Conservation (phyloP, 2,888 invertebrate genomes). For the Nymphalis urticae region DNA sequence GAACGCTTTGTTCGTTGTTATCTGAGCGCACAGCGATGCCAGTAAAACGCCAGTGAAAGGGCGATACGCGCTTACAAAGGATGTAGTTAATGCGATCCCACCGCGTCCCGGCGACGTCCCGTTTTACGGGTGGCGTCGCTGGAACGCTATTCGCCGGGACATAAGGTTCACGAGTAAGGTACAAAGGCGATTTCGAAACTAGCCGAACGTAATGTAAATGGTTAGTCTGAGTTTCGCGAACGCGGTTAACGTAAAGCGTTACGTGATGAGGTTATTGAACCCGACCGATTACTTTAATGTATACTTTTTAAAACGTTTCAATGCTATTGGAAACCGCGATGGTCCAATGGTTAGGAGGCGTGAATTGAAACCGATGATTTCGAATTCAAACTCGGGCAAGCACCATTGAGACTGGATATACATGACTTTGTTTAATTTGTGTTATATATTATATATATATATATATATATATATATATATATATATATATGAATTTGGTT, state of each 20-base stretch:
- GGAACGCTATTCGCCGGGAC: slow-evolving; percentile 10
- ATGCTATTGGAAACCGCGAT: too few species aligned
- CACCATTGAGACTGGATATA: too few species aligned
- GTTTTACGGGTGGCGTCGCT: slow-evolving; percentile 4
- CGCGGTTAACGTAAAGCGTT: slow-evolving; percentile 21
- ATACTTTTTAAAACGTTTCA: not conserved
- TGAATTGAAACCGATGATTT: too few species aligned
- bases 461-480: too few species aligned
- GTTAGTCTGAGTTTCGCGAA: slow-evolving; percentile 5
- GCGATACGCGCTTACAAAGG: slow-evolving; percentile 21
- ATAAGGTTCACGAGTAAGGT: slow-evolving; percentile 4
- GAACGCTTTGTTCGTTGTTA: slow-evolving; percentile 60
- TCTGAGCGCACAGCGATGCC: slow-evolving; percentile 63
- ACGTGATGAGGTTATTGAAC: slow-evolving; percentile 44
- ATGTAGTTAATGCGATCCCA: slow-evolving; percentile 9
- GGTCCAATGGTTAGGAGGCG: too few species aligned
- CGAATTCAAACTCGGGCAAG: too few species aligned
- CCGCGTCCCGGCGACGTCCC: not conserved
- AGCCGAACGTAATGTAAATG: slow-evolving; percentile 11
- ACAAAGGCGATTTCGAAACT: slow-evolving; percentile 11
- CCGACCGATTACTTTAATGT: slow-evolving; percentile 23
- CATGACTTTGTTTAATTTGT: too few species aligned
- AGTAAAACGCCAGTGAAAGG: slow-evolving; percentile 48
- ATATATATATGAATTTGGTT: too few species aligned
- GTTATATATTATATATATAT: too few species aligned